Evolutionary conservation across 1,140 invertebrate species (phyloP).

Genomic region (Cryptotermes secundus): DNA sequence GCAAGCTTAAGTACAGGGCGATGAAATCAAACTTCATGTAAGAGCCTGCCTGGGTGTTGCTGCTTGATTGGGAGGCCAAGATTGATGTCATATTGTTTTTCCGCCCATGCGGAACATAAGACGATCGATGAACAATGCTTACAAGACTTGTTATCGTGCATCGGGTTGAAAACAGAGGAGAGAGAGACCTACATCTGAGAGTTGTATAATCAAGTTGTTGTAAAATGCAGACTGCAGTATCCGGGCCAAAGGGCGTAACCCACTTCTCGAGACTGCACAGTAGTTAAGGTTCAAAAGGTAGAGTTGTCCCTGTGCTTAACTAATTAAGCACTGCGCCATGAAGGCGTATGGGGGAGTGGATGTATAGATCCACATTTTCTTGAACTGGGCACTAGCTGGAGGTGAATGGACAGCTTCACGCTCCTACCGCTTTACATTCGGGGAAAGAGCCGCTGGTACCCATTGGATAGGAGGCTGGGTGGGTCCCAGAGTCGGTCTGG

Average conservation of each 20-base stretch:
- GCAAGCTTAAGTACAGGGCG: not conserved
- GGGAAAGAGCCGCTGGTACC: too few species aligned
- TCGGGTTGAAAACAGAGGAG: not conserved
- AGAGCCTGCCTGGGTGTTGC: slow-evolving; percentile 3
- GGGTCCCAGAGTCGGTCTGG: too few species aligned
- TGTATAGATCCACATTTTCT: too few species aligned
- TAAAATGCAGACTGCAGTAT: not conserved
- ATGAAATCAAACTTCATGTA: not conserved
- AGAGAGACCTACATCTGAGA: too few species aligned
- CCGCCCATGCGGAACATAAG: slow-evolving; percentile 11
- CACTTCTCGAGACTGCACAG: not conserved
- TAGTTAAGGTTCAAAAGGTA: not conserved
- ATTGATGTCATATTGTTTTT: not conserved
- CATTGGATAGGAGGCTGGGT: too few species aligned
- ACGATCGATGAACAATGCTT: slow-evolving; percentile 7
- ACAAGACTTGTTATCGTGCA: not conserved
- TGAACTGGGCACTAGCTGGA: too few species aligned
- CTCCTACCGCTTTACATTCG: too few species aligned
- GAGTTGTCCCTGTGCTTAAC: too few species aligned
- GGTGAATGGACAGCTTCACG: too few species aligned
- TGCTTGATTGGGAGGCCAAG: not conserved
- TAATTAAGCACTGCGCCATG: too few species aligned
- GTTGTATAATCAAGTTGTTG: not conserved
- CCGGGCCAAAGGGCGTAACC: not conserved
- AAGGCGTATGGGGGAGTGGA: too few species aligned